Conservation (phyloP, 2,888 invertebrate genomes). For the Ethmia dodecea region DNA sequence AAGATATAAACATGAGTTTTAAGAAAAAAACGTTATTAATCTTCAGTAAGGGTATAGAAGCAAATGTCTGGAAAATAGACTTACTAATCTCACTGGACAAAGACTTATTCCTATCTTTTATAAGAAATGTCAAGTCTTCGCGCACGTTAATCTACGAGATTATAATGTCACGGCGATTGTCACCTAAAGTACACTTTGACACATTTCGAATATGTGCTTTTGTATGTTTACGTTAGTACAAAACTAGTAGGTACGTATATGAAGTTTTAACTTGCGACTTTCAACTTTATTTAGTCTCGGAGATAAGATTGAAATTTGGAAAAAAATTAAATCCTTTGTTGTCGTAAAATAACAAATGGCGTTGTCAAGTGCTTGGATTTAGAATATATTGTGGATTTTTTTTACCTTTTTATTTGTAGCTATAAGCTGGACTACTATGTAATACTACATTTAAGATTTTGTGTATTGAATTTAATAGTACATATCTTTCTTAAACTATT, state of each 20-base stretch:
- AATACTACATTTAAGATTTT: no score
- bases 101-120: conserved; percentile 38
- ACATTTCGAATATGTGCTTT: conserved; percentile 49
- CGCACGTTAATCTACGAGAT: conserved; percentile 52
- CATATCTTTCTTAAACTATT: no score
- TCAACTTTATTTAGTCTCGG: not conserved
- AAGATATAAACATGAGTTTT: no score
- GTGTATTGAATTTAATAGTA: no score
- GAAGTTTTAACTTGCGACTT: conserved; percentile 15
- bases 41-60: no score
- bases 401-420: no score
- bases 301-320: not conserved
- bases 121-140: conserved; percentile 43
- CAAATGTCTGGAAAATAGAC: conserved; percentile 5
- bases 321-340: conserved; percentile 3
- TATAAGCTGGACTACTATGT: no score
- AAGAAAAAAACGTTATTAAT: no score
- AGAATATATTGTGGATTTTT: no score
- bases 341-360: conserved; percentile 9
- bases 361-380: conserved; percentile 17
- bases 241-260: conserved; percentile 32
- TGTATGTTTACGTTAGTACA: conserved; percentile 50
- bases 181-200: conserved; percentile 54
- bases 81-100: conserved; percentile 13
- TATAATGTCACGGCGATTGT: conserved; percentile 55